Evolutionary conservation across 2,797 vertebrate species (phyloP).

Genomic region (Onychomys leucogaster): DNA sequence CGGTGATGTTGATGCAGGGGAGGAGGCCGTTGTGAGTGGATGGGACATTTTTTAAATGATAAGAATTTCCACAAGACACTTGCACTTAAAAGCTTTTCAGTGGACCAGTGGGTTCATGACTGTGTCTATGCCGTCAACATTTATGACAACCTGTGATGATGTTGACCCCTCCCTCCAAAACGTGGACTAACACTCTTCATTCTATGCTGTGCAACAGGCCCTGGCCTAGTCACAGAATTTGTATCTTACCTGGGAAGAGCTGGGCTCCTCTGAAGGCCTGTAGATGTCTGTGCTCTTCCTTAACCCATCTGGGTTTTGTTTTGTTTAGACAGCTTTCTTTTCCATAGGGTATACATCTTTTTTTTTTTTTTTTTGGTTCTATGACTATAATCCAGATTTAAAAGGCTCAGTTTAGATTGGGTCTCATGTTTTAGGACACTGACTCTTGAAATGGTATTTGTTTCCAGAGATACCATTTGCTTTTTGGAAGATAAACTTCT

Average conservation of each 20-base stretch:
- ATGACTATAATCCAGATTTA: background rate
- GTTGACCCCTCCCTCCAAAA: background rate
- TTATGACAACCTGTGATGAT: constrained; percentile 16
- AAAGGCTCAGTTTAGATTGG: background rate
- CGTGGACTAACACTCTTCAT: background rate
- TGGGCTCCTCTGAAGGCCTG: background rate
- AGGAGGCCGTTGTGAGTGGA: background rate
- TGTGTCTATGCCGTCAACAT: background rate
- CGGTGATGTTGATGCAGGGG: background rate
- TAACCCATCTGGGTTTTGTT: constrained; percentile 7
- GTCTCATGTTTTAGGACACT: background rate
- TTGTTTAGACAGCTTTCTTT: constrained; percentile 44
- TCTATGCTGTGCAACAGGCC: background rate
- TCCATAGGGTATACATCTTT: background rate
- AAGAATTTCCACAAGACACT: constrained; percentile 59
- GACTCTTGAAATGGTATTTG: background rate
- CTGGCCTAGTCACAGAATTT: background rate
- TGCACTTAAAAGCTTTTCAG: constrained; percentile 48
- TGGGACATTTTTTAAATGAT: constrained; percentile 28
- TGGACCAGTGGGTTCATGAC: constrained; percentile 43
- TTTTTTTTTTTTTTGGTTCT: background rate
- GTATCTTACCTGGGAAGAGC: background rate
- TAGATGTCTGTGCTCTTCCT: background rate
- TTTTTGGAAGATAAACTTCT: background rate
- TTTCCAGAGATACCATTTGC: background rate